A percentile compares a stretch with the other conserved stretches of the same genome.
phyloP scores from a whole-genome alignment of 2,888 invertebrate species.

The Drosophila bunnanda region DNA sequence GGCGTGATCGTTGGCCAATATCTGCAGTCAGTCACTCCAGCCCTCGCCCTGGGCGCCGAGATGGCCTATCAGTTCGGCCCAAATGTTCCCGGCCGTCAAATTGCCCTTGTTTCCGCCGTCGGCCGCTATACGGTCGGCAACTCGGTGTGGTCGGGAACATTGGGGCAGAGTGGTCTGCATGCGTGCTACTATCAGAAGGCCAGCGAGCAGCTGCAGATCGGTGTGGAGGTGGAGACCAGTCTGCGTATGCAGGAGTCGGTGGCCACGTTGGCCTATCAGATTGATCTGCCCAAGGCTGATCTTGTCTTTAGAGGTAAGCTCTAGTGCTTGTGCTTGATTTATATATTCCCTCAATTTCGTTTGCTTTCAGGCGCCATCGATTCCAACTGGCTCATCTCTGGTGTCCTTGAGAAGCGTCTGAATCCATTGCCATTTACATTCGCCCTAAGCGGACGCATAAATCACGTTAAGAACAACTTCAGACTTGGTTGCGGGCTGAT shows the following conservation, averaged over 20 bases:
- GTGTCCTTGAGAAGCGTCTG: conserved; percentile 96
- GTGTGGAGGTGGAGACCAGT: conserved; percentile 97
- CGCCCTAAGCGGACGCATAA: conserved; percentile 95
- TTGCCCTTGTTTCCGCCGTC: conserved; percentile 94
- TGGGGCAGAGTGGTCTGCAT: conserved; percentile 93
- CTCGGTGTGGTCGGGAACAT: conserved; percentile 89
- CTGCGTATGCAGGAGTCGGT: conserved; percentile 95
- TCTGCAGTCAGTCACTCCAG: conserved; percentile 92
- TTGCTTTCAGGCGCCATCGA: conserved; percentile 91
- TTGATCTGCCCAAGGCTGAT: conserved; percentile 97
- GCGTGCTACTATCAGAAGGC: conserved; percentile 97
- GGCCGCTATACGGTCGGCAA: conserved; percentile 87
- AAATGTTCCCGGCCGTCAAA: conserved; percentile 94
- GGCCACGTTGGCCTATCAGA: conserved; percentile 96
- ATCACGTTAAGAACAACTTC: conserved; percentile 96
- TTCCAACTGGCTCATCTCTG: conserved; percentile 96
- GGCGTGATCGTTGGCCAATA: conserved; percentile 95
- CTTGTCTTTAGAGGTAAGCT: conserved; percentile 94
- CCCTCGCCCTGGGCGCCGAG: conserved; percentile 95
- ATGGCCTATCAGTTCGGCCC: conserved; percentile 96
- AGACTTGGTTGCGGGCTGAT: conserved; percentile 97
- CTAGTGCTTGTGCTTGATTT: background rate
- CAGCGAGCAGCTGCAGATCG: conserved; percentile 94
- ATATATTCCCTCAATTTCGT: background rate
- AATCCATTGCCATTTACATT: conserved; percentile 97